A percentile compares a stretch with the other conserved stretches of the same genome.
phyloP scores from a whole-genome alignment of 2,797 vertebrate species.

The Streptopelia turtur region DNA sequence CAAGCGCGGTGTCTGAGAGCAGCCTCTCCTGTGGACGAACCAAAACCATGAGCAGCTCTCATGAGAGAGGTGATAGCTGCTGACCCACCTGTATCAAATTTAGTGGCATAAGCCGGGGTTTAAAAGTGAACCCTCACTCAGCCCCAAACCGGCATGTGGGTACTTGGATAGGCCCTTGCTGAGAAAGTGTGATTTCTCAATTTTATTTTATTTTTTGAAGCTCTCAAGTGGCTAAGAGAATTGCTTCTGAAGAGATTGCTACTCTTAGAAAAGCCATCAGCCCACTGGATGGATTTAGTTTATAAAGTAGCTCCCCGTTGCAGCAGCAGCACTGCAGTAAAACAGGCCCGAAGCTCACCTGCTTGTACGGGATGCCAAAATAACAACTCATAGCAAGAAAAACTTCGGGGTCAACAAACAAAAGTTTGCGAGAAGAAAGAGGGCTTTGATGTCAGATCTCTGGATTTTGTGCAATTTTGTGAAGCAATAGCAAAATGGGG shows the following conservation, averaged over 20 bases:
- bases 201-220: constrained; percentile 32
- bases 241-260: neutral
- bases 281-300: neutral
- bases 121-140: neutral
- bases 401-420: neutral
- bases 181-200: neutral
- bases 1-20: too few species aligned
- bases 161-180: neutral
- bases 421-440: neutral
- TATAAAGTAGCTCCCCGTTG: neutral
- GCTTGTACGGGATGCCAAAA: accelerated
- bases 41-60: neutral
- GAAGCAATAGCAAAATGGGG: constrained; percentile 7
- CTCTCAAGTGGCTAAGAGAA: neutral
- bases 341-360: neutral
- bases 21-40: neutral
- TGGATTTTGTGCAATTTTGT: constrained; percentile 41
- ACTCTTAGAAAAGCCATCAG: neutral
- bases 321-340: neutral
- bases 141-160: neutral
- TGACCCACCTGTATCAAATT: neutral
- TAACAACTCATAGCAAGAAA: neutral
- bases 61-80: neutral
- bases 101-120: neutral
- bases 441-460: neutral